Percentiles rank a stretch among this genome's conserved stretches.
These are phyloP conservation scores for Chloroceryle amazona DNA, from an alignment of 2,797 vertebrate species.

Conservation along the genomic window DNA sequence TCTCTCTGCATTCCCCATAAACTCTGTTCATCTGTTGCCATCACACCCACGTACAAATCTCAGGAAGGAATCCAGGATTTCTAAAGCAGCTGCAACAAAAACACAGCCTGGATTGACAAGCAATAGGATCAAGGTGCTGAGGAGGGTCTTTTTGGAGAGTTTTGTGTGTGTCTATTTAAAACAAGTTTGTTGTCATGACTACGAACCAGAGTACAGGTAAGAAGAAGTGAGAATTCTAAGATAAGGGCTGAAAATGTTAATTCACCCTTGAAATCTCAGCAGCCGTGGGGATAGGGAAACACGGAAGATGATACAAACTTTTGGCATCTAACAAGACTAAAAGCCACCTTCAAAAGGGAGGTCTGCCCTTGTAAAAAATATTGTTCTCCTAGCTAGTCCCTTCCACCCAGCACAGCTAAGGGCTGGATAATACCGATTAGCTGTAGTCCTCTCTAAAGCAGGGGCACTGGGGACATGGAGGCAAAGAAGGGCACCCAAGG, in stretches of 20 bases:
- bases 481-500: background rate
- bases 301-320: background rate
- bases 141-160: background rate
- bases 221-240: background rate
- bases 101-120: slow-evolving; percentile 41
- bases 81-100: slow-evolving; percentile 71
- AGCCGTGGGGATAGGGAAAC: background rate
- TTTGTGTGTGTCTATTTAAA: slow-evolving; percentile 40
- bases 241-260: slow-evolving; percentile 19
- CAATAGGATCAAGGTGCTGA: slow-evolving; percentile 35
- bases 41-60: slow-evolving; percentile 52
- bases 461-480: background rate
- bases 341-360: background rate
- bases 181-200: slow-evolving; percentile 65
- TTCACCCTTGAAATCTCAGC: slow-evolving; percentile 4
- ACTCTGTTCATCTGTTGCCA: slow-evolving; percentile 67
- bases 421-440: background rate
- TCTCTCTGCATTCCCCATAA: slow-evolving; percentile 54
- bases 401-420: background rate
- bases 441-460: background rate
- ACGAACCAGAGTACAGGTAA: slow-evolving; percentile 4
- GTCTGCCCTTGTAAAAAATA: background rate
- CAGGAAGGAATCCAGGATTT: slow-evolving; percentile 50
- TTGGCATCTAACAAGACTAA: background rate
- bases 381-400: background rate